Conservation (phyloP, 2,888 invertebrate genomes). For the Apotomis capreana region DNA sequence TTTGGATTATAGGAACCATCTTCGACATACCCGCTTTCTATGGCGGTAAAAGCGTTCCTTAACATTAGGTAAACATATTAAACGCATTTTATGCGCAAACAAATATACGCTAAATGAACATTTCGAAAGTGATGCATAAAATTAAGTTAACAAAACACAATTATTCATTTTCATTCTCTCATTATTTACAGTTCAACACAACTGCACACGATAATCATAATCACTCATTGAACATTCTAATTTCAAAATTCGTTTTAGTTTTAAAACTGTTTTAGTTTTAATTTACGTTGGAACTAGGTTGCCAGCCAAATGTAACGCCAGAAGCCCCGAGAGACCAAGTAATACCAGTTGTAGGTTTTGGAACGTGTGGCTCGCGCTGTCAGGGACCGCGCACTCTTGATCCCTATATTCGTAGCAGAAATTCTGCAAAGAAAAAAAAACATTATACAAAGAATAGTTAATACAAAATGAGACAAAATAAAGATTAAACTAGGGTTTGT, state of each 20-base stretch:
- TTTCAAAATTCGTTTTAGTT: constrained; percentile 50
- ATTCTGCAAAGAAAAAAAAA: constrained; percentile 64
- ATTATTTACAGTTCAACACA: constrained; percentile 58
- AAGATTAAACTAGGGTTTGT: no score
- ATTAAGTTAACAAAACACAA: constrained; percentile 46
- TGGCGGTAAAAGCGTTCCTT: not conserved
- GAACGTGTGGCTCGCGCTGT: constrained; percentile 51
- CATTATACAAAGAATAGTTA: constrained; percentile 11
- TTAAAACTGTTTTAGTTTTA: constrained; percentile 32
- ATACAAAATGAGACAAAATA: constrained; percentile 15
- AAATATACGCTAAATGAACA: constrained; percentile 1
- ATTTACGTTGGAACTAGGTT: constrained; percentile 57
- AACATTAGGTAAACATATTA: constrained; percentile 6
- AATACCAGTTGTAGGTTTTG: constrained; percentile 56
- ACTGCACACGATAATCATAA: constrained; percentile 44
- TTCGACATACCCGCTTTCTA: not conserved
- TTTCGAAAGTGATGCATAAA: constrained; percentile 34
- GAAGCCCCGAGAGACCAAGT: constrained; percentile 55
- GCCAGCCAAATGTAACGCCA: constrained; percentile 50
- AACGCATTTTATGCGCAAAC: constrained; percentile 31
- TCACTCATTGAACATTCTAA: constrained; percentile 48
- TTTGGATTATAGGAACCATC: constrained; percentile 9
- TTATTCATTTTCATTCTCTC: constrained; percentile 47
- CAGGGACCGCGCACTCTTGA: constrained; percentile 66
- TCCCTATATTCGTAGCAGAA: constrained; percentile 76